Conservation (phyloP, 2,888 invertebrate genomes). For the Ormia ochracea region DNA sequence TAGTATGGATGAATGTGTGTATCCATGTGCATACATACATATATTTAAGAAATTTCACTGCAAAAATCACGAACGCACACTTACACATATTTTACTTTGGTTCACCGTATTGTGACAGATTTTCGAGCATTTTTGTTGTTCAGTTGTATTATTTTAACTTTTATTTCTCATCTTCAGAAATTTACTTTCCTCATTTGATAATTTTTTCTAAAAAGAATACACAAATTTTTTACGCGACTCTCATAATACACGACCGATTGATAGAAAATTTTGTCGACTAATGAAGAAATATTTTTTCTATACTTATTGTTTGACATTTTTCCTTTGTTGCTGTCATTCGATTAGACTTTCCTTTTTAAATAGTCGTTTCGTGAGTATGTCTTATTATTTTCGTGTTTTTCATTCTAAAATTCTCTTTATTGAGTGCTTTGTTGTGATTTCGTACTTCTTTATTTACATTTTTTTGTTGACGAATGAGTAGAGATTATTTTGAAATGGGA, state of each 20-base stretch:
- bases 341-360: slow-evolving; percentile 20
- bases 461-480: slow-evolving; percentile 51
- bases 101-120: neutral
- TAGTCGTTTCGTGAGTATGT: slow-evolving; percentile 13
- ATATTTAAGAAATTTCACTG: slow-evolving; percentile 12
- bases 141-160: slow-evolving; percentile 39
- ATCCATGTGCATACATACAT: no score
- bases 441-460: slow-evolving; percentile 51
- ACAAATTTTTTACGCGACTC: slow-evolving; percentile 10
- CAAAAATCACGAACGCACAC: neutral
- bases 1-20: neutral
- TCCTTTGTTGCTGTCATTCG: slow-evolving; percentile 31
- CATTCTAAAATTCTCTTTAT: slow-evolving; percentile 18
- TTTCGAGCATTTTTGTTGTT: slow-evolving; percentile 18
- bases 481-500: slow-evolving; percentile 22
- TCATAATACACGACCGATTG: slow-evolving; percentile 30
- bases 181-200: neutral
- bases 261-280: slow-evolving; percentile 52
- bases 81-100: slow-evolving; percentile 26
- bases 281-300: slow-evolving; percentile 22
- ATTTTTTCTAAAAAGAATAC: neutral
- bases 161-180: neutral
- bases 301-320: slow-evolving; percentile 41
- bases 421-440: slow-evolving; percentile 41
- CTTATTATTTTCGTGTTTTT: slow-evolving; percentile 23